Evolutionary conservation across 2,797 vertebrate genomes (phyloP).

Genomic region (Anguilla marmorata): DNA sequence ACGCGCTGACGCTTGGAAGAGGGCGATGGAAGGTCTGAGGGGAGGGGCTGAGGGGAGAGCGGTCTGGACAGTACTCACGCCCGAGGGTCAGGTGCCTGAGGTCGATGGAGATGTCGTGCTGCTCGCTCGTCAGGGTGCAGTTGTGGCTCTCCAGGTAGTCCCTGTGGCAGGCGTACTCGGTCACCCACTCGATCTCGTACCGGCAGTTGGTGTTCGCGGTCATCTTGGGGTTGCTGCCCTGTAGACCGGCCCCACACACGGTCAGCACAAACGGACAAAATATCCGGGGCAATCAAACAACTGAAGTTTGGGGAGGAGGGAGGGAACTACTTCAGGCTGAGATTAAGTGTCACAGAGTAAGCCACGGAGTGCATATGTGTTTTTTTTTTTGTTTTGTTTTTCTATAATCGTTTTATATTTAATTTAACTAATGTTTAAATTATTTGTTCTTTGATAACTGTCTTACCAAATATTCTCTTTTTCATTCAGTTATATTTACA

Average conservation of each 20-base stretch:
- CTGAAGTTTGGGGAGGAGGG: background rate
- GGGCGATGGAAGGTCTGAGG: background rate
- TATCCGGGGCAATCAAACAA: background rate
- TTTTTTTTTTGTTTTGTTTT: background rate
- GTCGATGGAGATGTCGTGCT: constrained; percentile 87
- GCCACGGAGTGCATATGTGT: background rate
- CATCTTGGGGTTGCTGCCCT: constrained; percentile 86
- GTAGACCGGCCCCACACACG: background rate
- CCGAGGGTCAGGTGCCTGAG: constrained; percentile 72
- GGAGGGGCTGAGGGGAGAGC: background rate
- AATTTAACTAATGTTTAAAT: background rate
- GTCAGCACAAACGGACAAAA: background rate
- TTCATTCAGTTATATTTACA: background rate
- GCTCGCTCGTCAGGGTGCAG: constrained; percentile 78
- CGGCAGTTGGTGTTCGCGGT: constrained; percentile 85
- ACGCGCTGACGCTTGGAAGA: too few relatives aligned
- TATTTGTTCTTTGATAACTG: background rate
- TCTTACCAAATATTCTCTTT: background rate
- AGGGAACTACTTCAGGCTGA: background rate
- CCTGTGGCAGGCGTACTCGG: constrained; percentile 92
- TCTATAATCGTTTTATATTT: too few relatives aligned
- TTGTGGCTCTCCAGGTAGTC: constrained; percentile 86
- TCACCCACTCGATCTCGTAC: constrained; percentile 92
- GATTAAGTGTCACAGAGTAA: background rate
- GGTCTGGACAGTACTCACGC: constrained; percentile 54